phyloP scores from a whole-genome alignment of 2,113 vertebrate species.

The Spea bombifrons region DNA sequence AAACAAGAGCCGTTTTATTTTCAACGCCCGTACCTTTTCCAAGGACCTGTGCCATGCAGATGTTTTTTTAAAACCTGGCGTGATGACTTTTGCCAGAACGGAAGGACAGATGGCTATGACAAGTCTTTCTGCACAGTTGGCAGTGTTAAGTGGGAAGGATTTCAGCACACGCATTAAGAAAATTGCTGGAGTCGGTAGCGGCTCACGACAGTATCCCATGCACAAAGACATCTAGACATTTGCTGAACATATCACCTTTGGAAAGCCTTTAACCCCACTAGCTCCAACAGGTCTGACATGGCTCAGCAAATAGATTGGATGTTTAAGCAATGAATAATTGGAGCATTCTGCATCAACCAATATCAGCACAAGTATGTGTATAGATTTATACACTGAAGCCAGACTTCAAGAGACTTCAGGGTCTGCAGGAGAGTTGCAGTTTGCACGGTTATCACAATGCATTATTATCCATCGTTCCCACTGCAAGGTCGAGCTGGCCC shows the following conservation, averaged over 20 bases:
- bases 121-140: constrained; percentile 15
- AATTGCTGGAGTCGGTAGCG: constrained; percentile 30
- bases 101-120: constrained; percentile 34
- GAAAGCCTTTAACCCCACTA: background rate
- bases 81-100: constrained; percentile 24
- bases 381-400: no score
- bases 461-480: no score
- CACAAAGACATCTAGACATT: constrained; percentile 13
- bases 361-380: no score
- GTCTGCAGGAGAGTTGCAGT: no score
- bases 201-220: constrained; percentile 15
- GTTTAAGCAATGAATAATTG: no score
- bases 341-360: no score
- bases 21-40: background rate
- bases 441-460: no score
- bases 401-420: no score
- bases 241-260: constrained; percentile 21
- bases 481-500: no score
- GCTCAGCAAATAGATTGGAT: no score
- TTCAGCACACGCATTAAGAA: constrained; percentile 34
- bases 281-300: no score
- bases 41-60: constrained; percentile 29
- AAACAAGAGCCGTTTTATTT: constrained; percentile 11
- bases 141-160: constrained; percentile 10
- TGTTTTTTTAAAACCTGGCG: constrained; percentile 16